Base-by-base conservation (phyloP, 2,797 vertebrate species). In the Okamejei kenojei region DNA sequence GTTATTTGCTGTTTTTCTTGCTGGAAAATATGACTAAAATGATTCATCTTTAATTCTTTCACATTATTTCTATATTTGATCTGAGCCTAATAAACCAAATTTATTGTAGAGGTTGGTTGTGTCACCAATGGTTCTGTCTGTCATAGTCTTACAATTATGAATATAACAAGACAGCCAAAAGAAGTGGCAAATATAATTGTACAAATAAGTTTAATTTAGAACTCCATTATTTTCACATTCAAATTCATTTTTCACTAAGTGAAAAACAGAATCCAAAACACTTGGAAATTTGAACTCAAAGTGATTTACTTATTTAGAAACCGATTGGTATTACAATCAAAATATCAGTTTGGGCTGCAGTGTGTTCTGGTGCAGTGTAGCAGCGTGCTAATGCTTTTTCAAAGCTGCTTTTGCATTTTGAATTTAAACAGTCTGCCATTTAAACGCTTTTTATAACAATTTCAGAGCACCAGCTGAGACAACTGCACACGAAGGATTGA, bases 101-200 rank as follows among this genome's bases (percentile, higher is more conserved):
- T 68, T 68, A 88, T 88, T 68, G 32, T 88, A 68, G 61, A 88
- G 68, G 29, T 35, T 68, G 84, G 21, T 65, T 65, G 61, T 88
- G 84, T 88, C 63, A 88, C 84, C 68, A 88, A 88, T 88, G n/a
- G 84, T 68, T 88, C 84, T 88, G 82, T 86, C 61, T 65, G 84
- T 88, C 63, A 86, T 32, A 8, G 32, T 86, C 58, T 65, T 88
- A 65, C n/a, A 65, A 63, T 65, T 35, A 65, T 61, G n/a, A 17
- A 19, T 88, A 15, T 88, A 65, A 88, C 58, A 68, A 32, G 84
- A 68, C 84, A 88, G 63, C n/a, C 84, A 88, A 35, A 88, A 68
- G 13, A 65, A 63, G n/a, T 65, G 58, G 11, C 82, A 63, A 32
- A 63, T 84, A 26, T 38, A 17, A 11, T 86, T 86, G 17, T 86